phyloP scores from a whole-genome alignment of 2,797 vertebrate genomes.

The Thamnophis elegans region DNA sequence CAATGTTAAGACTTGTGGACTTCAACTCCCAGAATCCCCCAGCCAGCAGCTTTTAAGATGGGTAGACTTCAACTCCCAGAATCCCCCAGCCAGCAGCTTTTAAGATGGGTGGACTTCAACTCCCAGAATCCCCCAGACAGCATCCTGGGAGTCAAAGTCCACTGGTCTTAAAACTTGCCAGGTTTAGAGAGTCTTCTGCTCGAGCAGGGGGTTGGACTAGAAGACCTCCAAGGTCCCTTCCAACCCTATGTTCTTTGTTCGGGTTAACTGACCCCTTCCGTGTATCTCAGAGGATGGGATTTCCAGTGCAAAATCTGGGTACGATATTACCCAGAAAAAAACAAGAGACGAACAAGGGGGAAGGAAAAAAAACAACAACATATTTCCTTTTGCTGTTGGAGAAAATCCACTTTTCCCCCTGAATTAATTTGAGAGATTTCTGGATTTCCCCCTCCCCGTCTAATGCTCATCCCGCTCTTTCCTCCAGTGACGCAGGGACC shows the following conservation, averaged over 20 bases:
- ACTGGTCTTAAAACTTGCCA: too few species aligned
- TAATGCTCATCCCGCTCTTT: not conserved
- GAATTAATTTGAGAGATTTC: not conserved
- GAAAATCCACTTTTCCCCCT: not conserved
- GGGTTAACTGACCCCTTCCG: not conserved
- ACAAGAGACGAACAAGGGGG: not conserved
- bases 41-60: too few species aligned
- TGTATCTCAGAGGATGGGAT: not conserved
- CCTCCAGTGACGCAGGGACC: not conserved
- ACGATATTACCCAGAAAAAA: not conserved
- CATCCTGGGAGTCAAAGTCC: too few species aligned
- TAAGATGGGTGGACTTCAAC: too few species aligned
- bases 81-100: too few species aligned
- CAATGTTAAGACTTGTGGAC: too few species aligned
- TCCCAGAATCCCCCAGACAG: too few species aligned
- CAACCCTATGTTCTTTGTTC: not conserved
- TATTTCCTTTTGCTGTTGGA: not conserved
- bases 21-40: too few species aligned
- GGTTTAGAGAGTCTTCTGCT: too few species aligned
- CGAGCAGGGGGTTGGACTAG: not conserved
- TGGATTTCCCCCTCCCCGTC: not conserved
- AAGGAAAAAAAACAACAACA: too few species aligned
- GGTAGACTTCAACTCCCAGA: too few species aligned
- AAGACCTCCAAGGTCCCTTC: not conserved
- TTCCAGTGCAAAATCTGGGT: not conserved